Evolutionary conservation across 1,140 invertebrate species (phyloP), one percentile per base, ranked within the genome.

Genomic region (Drosophila pruinosa): DNA sequence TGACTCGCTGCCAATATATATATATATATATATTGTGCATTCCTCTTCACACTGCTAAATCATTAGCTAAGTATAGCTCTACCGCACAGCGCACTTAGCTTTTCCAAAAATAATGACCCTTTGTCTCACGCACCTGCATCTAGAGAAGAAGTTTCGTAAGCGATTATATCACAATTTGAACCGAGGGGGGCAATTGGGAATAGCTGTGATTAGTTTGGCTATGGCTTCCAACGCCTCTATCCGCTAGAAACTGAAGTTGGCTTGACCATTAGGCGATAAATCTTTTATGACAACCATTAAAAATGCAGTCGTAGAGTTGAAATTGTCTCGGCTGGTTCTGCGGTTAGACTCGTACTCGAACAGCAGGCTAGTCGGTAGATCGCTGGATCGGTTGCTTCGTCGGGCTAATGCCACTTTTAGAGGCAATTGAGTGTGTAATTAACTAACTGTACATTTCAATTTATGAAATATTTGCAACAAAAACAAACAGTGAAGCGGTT

Each of bases 381-480:
- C n/a, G n/a, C n/a, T n/a, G n/a, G n/a, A n/a, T 14, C 3, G 4
- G n/a, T 15, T 31, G 15, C 41, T 21, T n/a, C 63, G 34, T 21
- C 38, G 39, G 71, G 63, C 74, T 72, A 83, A 83, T 83, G 76
- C 68, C 72, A 58, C 81, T 85, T 80, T 86, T 80, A 63, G 64
- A 70, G 68, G 59, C 69, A 85, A 85, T 83, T 74, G 81, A 86
- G 82, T 63, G 81, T 86, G 81, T 85, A 85, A 86, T 85, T 85
- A 85, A 85, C 81, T 85, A 85, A 85, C 80, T 85, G 80, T 85
- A 86, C 76, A 86, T 85, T 86, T 85, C 80, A 86, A 85, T 85
- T 86, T 85, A 86, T 80, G 76, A 86, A 85, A 73, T 80, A 85
- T 83, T 79, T 56, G 72, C 26, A 41, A 52, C 48, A 62, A 57